Evolutionary conservation across 2,113 vertebrate species (phyloP), one percentile per base, ranked within the genome.

Genomic region (Eretmodus cyanostictus): DNA sequence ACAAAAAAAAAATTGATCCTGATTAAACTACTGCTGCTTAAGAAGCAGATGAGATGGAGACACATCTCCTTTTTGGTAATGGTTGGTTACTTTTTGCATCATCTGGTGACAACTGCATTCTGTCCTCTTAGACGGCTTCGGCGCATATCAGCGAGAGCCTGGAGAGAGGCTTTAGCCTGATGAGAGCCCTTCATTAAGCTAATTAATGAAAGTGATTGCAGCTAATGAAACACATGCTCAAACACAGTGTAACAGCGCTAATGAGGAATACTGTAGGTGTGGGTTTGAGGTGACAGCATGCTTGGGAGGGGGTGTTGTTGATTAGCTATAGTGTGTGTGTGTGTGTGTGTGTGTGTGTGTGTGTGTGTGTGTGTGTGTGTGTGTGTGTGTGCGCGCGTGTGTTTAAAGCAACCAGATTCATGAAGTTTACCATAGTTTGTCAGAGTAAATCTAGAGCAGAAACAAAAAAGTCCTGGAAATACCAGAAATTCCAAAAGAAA

Each of bases 341-440:
- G 14, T 24, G 34, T 34, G 34, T 36, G 40, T 2, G 19, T 53
- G 3, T 92, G 91, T 93, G 14, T 22, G 38, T 40, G 40, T 27
- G 40, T 3, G 19, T 55, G 3, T 91, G 91, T 92, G 54, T 63
- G 11, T 31, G 45, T 8, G 12, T 45, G 34, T 17, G 6, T 10
- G 61, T 80, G 10, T 40, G 38, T 11, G 9, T 47, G 8, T 22
- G 40, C 22, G 34, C 29, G 34, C 0, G 12, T 57, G 3, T 91
- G 91, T 93, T 90, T 92, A 92, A 22, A 89, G 61, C 16, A 16
- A 24, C 55, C 36, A 40, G 78, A 49, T 82, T 4, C 16, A 8
- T 29, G 63, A 89, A 16, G 89, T 92, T 88, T 89, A 91, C 51
- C 29, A 40, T 40, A 91, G 80, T 93, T 93, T 86, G 54, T 87